Evolutionary conservation across 2,888 invertebrate species (phyloP).

Genomic region (Deilephila porcellus): DNA sequence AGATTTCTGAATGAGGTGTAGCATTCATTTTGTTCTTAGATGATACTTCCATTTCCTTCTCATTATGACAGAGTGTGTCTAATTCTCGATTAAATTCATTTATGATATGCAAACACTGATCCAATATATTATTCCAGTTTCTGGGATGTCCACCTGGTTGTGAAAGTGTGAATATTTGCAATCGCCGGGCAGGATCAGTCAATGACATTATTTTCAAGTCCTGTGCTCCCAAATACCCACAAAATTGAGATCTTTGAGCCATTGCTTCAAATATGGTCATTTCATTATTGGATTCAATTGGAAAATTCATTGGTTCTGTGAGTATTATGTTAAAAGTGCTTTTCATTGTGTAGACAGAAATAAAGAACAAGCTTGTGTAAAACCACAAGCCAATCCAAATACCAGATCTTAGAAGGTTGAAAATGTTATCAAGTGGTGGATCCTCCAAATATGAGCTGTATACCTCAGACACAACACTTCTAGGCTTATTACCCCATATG

Average conservation of each 20-base stretch:
- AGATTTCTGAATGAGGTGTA: constrained; percentile 52
- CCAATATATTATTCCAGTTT: constrained; percentile 91
- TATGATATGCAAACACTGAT: constrained; percentile 86
- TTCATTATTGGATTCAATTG: constrained; percentile 79
- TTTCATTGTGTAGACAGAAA: constrained; percentile 89
- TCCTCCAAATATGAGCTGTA: constrained; percentile 83
- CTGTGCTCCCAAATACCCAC: constrained; percentile 90
- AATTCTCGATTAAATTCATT: constrained; percentile 87
- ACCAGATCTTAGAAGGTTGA: constrained; percentile 74
- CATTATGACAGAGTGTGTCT: constrained; percentile 75
- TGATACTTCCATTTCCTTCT: constrained; percentile 55
- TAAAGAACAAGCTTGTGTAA: constrained; percentile 87
- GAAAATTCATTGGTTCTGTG: constrained; percentile 88
- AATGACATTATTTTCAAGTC: constrained; percentile 89
- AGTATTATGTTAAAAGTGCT: constrained; percentile 88
- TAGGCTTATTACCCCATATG: constrained; percentile 84
- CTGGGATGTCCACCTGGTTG: constrained; percentile 95
- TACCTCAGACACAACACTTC: constrained; percentile 78
- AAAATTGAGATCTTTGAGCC: constrained; percentile 86
- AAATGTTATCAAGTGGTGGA: constrained; percentile 77
- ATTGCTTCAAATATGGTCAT: constrained; percentile 87
- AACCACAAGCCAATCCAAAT: constrained; percentile 88
- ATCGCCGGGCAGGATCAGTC: constrained; percentile 85
- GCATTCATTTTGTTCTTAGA: constrained; percentile 50
- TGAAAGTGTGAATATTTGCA: constrained; percentile 89